phyloP scores from a whole-genome alignment of 2,113 vertebrate species.

The Serinus canaria region DNA sequence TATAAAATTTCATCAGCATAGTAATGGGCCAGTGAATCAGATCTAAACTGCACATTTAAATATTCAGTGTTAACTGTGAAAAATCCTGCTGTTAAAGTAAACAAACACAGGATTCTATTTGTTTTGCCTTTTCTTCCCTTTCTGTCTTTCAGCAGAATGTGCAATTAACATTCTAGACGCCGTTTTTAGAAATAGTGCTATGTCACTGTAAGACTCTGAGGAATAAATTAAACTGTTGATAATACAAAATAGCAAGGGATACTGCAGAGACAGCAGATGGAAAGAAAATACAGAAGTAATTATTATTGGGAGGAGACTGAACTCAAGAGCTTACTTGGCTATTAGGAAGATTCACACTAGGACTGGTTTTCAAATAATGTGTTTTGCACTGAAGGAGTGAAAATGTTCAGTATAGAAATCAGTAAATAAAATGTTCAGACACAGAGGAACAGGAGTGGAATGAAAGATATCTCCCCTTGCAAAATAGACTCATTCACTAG shows the following conservation, averaged over 20 bases:
- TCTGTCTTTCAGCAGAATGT: background rate
- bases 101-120: background rate
- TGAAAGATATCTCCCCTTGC: background rate
- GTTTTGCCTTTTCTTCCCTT: background rate
- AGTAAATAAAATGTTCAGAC: background rate
- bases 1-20: background rate
- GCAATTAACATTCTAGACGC: background rate
- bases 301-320: conserved; percentile 42
- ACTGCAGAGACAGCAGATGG: conserved; percentile 37
- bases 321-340: background rate
- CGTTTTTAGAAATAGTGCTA: conserved; percentile 45
- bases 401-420: background rate
- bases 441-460: background rate
- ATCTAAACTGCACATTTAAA: background rate
- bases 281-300: conserved; percentile 58
- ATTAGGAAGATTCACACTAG: background rate
- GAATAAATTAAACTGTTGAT: conserved; percentile 70
- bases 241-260: conserved; percentile 45
- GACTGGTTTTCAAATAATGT: background rate
- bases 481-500: background rate
- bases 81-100: background rate
- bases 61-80: background rate
- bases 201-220: conserved; percentile 17
- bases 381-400: background rate
- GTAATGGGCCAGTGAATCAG: background rate